Evolutionary conservation across 2,888 invertebrate genomes (phyloP), one percentile per base, ranked within the genome.

Genomic region (Malthinus seriepunctatus): DNA sequence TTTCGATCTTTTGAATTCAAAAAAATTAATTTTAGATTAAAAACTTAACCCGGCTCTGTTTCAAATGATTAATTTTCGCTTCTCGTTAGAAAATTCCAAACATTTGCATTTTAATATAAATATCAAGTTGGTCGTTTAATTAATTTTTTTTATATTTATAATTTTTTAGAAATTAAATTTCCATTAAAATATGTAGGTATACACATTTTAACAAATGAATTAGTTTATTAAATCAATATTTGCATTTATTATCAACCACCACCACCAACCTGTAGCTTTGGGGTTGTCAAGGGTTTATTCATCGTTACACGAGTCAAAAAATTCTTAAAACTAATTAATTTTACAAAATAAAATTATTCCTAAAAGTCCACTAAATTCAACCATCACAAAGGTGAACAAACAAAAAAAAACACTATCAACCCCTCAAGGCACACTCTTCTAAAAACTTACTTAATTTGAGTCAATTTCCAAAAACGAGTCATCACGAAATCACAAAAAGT

Each of bases 191-290:
- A 23, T 23, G 23, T 23, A 23, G 23, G 23, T 23, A 23, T 23
- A 23, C 23, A 23, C 5, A 23, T 23, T 23, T 23, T 23, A 23
- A 23, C 23, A 23, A 2, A 42, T 42, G 23, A n/a, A 12, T 42
- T 11, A 42, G n/a, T 42, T 42, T 42, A 42, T 42, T 42, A 42
- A 23, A 42, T 42, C 39, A 23, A 42, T 42, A 42, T 42, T 15
- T 42, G 15, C 12, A 23, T 42, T 42, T 42, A 42, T 23, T 42
- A 15, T 39, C 23, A 15, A 15, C 15, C 23, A 15, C 15, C 39
- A 15, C 15, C 23, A 15, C 15, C 39, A 42, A 42, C 39, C 39
- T 42, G 39, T 42, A 42, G 39, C 39, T 42, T 12, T n/a, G 39
- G 39, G 39, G 39, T 42, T 42, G 39, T 42, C 39, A 42, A 15